Evolutionary conservation across 2,113 vertebrate genomes (phyloP).

Genomic region (Rhea pennata): DNA sequence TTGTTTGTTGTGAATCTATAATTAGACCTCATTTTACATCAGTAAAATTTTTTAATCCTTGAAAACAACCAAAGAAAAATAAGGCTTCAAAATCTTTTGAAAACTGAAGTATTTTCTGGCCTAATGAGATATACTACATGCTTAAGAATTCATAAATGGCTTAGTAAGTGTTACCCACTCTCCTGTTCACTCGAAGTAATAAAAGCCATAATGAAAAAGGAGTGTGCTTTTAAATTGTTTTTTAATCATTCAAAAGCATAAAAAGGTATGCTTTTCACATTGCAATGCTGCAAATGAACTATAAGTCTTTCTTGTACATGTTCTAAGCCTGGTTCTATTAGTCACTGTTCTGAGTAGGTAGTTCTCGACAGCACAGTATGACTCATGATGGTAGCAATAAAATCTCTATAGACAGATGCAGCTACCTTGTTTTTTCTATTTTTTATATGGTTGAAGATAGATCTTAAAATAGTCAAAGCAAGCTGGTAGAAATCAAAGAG

Average conservation of each 20-base stretch:
- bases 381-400: not conserved
- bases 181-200: not conserved
- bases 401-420: not conserved
- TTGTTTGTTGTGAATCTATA: not conserved
- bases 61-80: not conserved
- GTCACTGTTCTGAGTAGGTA: not conserved
- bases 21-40: not conserved
- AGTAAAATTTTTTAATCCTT: not conserved
- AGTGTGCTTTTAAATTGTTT: not conserved
- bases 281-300: not conserved
- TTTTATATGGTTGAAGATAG: not conserved
- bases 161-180: not conserved
- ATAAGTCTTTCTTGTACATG: not conserved
- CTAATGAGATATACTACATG: not conserved
- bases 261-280: not conserved
- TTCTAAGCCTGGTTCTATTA: not conserved
- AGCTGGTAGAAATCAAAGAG: not conserved
- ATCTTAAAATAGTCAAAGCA: not conserved
- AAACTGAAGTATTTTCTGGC: not conserved
- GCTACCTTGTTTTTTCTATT: not conserved
- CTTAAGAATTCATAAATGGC: not conserved
- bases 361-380: not conserved
- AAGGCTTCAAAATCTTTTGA: not conserved
- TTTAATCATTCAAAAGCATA: not conserved
- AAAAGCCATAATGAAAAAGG: not conserved